Evolutionary conservation across 2,113 vertebrate species (phyloP).

Genomic region (Plectropomus leopardus): DNA sequence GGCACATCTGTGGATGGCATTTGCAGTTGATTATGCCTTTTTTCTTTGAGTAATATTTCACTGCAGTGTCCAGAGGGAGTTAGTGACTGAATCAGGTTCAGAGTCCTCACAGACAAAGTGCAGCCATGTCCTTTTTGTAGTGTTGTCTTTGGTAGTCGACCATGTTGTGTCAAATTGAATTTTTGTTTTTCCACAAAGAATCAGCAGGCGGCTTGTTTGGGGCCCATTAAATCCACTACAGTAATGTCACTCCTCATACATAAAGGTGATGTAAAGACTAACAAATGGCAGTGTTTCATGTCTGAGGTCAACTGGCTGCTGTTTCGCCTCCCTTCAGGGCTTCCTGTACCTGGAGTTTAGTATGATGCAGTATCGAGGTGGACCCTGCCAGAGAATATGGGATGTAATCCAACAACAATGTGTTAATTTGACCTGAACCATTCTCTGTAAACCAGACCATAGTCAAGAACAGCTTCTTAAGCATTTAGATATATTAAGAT

Average conservation of each 20-base stretch:
- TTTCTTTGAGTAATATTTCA: background rate
- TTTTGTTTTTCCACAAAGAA: constrained; percentile 24
- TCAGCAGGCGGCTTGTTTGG: constrained; percentile 49
- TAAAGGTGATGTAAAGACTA: constrained; percentile 33
- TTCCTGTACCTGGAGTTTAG: constrained; percentile 18
- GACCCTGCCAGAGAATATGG: background rate
- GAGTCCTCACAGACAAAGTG: constrained; percentile 4
- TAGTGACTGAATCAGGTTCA: constrained; percentile 1
- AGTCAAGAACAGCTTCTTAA: background rate
- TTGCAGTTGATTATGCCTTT: constrained; percentile 12
- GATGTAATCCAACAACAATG: background rate
- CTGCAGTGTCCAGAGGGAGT: background rate
- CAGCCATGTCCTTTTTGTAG: constrained; percentile 3
- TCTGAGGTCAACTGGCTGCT: constrained; percentile 27
- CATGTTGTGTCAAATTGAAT: constrained; percentile 15
- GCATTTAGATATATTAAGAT: background rate
- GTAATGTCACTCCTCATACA: constrained; percentile 44
- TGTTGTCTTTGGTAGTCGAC: constrained; percentile 6
- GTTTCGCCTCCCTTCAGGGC: background rate
- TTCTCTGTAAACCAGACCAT: background rate
- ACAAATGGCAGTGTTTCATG: constrained; percentile 23
- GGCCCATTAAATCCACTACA: constrained; percentile 25
- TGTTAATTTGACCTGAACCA: background rate
- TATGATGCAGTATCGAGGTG: background rate
- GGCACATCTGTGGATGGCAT: background rate